Conservation (phyloP, 1,140 invertebrate genomes). For the Probaryconus sp. region DNA sequence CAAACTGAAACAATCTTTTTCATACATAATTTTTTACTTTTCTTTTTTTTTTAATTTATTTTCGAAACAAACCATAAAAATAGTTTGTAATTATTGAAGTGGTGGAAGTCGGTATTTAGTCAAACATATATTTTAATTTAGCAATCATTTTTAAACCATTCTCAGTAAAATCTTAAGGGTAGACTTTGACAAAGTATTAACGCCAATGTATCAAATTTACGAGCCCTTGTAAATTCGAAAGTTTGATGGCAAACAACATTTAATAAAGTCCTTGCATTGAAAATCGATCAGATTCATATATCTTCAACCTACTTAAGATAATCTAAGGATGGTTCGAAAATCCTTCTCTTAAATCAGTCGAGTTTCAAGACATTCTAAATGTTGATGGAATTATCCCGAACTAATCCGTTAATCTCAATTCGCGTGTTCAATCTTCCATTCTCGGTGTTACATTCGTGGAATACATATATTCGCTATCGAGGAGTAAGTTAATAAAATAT, state of each 20-base stretch:
- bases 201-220: too few species aligned
- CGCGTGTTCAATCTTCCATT: constrained; percentile 15
- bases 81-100: too few species aligned
- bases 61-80: too few species aligned
- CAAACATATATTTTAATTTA: too few species aligned
- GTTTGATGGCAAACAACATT: neutral
- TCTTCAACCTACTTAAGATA: constrained; percentile 28
- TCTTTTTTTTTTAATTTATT: too few species aligned
- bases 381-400: constrained; percentile 27
- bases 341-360: constrained; percentile 24
- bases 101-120: too few species aligned
- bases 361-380: constrained; percentile 23
- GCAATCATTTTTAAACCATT: too few species aligned
- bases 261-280: neutral
- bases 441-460: neutral
- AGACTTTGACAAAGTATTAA: too few species aligned
- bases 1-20: too few species aligned
- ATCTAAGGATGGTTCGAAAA: constrained; percentile 26
- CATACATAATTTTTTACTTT: too few species aligned
- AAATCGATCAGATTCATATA: constrained; percentile 20
- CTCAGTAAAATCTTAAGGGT: too few species aligned
- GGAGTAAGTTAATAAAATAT: constrained; percentile 1
- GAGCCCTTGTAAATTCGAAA: neutral
- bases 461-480: constrained; percentile 3
- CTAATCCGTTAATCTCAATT: constrained; percentile 29